phyloP scores from a whole-genome alignment of 37 sponge, comb jelly and placozoan species.

The Axinella damicornis region DNA sequence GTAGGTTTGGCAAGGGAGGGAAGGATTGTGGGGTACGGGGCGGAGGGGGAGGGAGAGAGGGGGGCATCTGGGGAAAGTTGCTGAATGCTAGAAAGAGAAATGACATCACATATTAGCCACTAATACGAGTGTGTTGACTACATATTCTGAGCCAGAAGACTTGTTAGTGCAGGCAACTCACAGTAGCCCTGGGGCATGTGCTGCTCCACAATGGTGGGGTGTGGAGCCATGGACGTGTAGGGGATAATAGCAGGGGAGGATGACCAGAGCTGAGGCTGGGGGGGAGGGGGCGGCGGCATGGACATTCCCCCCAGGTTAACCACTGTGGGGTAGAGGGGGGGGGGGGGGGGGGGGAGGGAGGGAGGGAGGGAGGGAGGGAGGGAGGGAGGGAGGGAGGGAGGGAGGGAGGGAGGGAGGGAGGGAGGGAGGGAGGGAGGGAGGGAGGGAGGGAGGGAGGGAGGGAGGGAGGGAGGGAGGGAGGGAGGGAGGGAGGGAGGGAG shows the following conservation, averaged over 20 bases:
- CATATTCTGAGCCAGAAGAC: too few species aligned
- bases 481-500: not conserved
- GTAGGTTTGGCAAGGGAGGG: not conserved
- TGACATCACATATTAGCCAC: too few species aligned
- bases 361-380: conserved; percentile 1
- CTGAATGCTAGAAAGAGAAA: too few species aligned
- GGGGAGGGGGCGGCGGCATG: not conserved
- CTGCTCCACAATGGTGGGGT: too few species aligned
- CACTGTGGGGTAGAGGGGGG: not conserved
- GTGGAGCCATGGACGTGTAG: too few species aligned
- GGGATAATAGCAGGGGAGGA: too few species aligned
- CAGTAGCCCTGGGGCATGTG: too few species aligned
- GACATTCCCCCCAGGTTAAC: not conserved
- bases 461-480: not conserved
- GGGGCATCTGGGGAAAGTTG: not conserved
- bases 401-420: not conserved
- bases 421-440: not conserved
- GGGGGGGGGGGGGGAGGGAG: not conserved
- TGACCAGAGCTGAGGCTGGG: not conserved
- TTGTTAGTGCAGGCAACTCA: too few species aligned
- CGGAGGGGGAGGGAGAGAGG: conserved; percentile 23
- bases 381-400: not conserved
- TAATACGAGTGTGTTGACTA: too few species aligned
- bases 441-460: not conserved
- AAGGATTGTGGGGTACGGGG: not conserved